phyloP scores from a whole-genome alignment of 2,113 vertebrate genomes.

The Parus major region DNA sequence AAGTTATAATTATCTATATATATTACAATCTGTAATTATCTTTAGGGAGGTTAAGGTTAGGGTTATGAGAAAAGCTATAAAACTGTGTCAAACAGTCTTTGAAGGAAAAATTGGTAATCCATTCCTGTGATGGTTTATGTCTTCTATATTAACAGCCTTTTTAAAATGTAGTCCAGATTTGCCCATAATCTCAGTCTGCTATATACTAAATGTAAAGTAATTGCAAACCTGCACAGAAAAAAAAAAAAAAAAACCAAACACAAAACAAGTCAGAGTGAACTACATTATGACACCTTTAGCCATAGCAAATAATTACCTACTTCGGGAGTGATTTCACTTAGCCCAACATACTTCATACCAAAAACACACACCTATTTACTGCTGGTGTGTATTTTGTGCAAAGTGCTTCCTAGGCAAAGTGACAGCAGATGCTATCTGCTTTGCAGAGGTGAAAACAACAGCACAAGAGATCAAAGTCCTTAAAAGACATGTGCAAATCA shows the following conservation, averaged over 20 bases:
- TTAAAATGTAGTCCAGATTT: not conserved
- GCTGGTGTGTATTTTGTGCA: not conserved
- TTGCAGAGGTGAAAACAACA: not conserved
- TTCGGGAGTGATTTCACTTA: not conserved
- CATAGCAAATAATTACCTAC: not conserved
- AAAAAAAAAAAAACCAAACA: not conserved
- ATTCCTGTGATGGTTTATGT: not conserved
- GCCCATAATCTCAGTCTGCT: not conserved
- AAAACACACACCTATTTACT: not conserved
- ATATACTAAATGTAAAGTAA: not conserved
- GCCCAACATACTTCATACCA: not conserved
- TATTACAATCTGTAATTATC: not conserved
- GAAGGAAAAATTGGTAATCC: not conserved
- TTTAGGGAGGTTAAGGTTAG: not conserved
- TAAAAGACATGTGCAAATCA: not conserved
- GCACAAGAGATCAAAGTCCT: not conserved
- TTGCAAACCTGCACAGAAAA: not conserved
- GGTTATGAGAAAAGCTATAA: not conserved
- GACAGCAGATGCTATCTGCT: not conserved
- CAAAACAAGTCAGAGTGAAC: rapidly evolving
- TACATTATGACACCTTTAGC: not conserved
- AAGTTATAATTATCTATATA: not conserved
- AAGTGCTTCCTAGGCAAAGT: not conserved
- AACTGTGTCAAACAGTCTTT: not conserved
- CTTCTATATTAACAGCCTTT: not conserved